Evolutionary conservation across 1,140 invertebrate genomes (phyloP).

Genomic region (Acromyrmex heyeri): DNA sequence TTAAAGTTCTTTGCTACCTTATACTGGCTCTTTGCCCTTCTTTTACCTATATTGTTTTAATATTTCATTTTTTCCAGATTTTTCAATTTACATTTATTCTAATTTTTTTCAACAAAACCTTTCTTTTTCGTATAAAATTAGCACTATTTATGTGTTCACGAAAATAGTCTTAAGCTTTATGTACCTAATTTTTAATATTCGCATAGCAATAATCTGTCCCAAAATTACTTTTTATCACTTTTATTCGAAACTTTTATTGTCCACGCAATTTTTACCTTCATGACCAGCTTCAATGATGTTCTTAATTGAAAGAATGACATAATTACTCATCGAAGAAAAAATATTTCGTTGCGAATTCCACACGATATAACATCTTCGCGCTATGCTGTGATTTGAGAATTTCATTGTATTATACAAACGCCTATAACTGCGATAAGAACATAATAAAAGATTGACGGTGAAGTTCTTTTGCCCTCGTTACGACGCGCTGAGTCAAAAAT

Average conservation of each 20-base stretch:
- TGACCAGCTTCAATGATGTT: neutral
- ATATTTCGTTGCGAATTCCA: neutral
- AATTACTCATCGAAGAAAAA: neutral
- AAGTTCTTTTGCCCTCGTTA: neutral
- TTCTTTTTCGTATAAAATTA: too few relatives aligned
- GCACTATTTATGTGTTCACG: too few relatives aligned
- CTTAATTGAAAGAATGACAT: neutral
- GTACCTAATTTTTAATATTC: too few relatives aligned
- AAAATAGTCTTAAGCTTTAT: too few relatives aligned
- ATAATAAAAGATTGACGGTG: neutral
- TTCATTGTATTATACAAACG: neutral
- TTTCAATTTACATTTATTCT: too few relatives aligned
- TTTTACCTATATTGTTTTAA: too few relatives aligned
- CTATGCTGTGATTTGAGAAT: neutral
- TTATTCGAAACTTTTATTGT: neutral
- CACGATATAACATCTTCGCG: neutral
- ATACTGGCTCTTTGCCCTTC: too few relatives aligned
- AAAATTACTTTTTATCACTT: neutral
- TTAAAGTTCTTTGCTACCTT: too few relatives aligned
- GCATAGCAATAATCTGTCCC: too few relatives aligned
- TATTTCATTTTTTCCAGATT: too few relatives aligned
- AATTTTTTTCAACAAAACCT: too few relatives aligned
- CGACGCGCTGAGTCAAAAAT: neutral
- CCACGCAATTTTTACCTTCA: neutral
- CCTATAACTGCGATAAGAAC: constrained; percentile 23